Evolutionary conservation across 2,888 invertebrate species (phyloP), one percentile per base, ranked within the genome.

Genomic region (Trypoxylon attenuatum): DNA sequence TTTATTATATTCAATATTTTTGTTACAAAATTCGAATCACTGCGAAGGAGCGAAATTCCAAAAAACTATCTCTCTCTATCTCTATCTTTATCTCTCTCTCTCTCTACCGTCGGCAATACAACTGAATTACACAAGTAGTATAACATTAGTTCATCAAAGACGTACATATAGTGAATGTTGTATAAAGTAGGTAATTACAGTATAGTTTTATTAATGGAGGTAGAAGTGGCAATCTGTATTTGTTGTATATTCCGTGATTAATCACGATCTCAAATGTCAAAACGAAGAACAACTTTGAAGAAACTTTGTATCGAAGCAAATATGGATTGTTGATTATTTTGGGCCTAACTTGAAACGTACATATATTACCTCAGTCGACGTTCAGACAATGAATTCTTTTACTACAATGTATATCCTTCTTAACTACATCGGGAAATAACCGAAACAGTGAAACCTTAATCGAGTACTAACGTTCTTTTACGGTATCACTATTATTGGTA

Each of bases 161-260:
- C 71, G 60, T 69, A 66, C 71, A 69, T 75, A 74, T 81, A 82
- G 76, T 80, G 69, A 82, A 77, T 80, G 80, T 81, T 82, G 82
- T 82, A 82, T 80, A 82, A 82, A 82, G 71, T 82, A 82, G 78
- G 51, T 71, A 76, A 79, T 77, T 76, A 72, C 60, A 60, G 53
- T 77, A 73, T 81, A 78, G 76, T 76, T 79, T 80, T 77, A 71
- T 69, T 66, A 70, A 77, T 72, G 21, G 68, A 53, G 55, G 59
- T 69, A 78, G 72, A 64, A 60, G 65, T 73, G 68, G 70, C 73
- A 77, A 70, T 78, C 72, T 67, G 66, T 77, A 75, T 79, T 71
- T 79, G n/a, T n/a, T n/a, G 76, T 81, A 80, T 69, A 79, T 77
- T 77, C 58, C 73, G 77, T 73, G 63, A 68, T 73, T 55, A 68